Base-by-base conservation (phyloP, 2,113 vertebrate species). In the Myodes glareolus region DNA sequence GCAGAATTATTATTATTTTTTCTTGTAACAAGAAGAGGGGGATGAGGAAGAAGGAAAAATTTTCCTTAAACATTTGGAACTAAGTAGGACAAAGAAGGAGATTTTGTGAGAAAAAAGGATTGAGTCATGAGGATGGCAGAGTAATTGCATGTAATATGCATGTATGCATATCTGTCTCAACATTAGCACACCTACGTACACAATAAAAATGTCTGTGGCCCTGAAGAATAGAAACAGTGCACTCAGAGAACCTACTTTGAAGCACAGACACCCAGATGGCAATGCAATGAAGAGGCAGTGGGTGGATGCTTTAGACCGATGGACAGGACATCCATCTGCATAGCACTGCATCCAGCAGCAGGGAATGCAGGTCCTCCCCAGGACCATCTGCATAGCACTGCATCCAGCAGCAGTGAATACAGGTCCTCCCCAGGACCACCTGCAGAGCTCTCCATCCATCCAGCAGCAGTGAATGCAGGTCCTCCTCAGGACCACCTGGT, bases 361-460 rank as follows among this genome's bases (percentile, higher is more conserved):
- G 29, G 17, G 50, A 25, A 19, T 12, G 14, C 42, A n/a, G 0
- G 2, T 14, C 36, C 50, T 39, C 50, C 36, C 17, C 33, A 19
- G 2, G 42, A 2, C 1, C 42, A 42, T 19, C 1, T 19, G 1
- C 27, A 27, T 12, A 50, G 21, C 3, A 7, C 29, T 21, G 19
- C 9, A 5, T 10, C 52, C 17, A 2, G 11, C 63, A 39, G 29
- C n/a, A n/a, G 29, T 25, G 50, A 25, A 19, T 11, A 21, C 33
- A n/a, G 1, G 1, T 19, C 36, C 47, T 39, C 50, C 33, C 25
- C 33, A 19, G 2, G 33, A 2, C 1, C 39, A 50, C 25, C 1
- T 12, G 3, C n/a, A n/a, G n/a, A n/a, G n/a, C n/a, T n/a, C n/a
- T n/a, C n/a, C n/a, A n/a, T n/a, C 25, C 8, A 5, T 10, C 65